Evolutionary conservation across 2,797 vertebrate species (phyloP), one percentile per base, ranked within the genome.

Genomic region (Varecia variegata): DNA sequence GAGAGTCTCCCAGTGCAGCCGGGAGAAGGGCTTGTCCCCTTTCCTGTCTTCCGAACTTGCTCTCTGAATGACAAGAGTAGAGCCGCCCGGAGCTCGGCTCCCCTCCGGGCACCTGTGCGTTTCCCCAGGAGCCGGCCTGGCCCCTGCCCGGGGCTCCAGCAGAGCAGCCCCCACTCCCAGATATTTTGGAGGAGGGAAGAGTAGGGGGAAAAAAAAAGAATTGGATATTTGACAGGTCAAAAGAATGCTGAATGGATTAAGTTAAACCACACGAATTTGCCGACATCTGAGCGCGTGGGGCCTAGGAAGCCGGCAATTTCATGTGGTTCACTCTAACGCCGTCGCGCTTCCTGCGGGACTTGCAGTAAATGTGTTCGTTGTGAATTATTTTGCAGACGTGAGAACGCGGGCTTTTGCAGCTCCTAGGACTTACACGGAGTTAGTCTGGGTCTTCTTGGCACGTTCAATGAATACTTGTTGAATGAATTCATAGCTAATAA

Each of bases 391-490:
- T 56, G 56, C 40, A 50, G 27, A 68, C 25, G 13, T 17, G 67
- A 84, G 71, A 9, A 32, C 40, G 30, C 11, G 20, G 60, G 18
- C 7, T 52, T 47, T 76, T 65, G 12, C 67, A 17, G 45, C 27
- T 18, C 54, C 54, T 13, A 25, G 45, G 60, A 52, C 12, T 43
- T 25, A 38, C 20, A 8, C 40, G 43, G 54, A 30, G 65, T 9
- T 7, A 43, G 20, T 25, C 67, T 2, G 84, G 52, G 47, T 54
- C 93, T 47, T 62, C 17, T 30, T 25, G 54, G 84, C 50, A 12
- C 35, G 10, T 67, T 21, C 35, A 5, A 0, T 6, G 71, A 38
- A 1, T 27, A 25, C 5, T 7, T 1, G 71, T 8, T 27, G 54
- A 11, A 35, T 9, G 84, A 27, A 58, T 30, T 50, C 23, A 7